Evolutionary conservation across 2,797 vertebrate genomes (phyloP).

Genomic region (Sphenodon punctatus): DNA sequence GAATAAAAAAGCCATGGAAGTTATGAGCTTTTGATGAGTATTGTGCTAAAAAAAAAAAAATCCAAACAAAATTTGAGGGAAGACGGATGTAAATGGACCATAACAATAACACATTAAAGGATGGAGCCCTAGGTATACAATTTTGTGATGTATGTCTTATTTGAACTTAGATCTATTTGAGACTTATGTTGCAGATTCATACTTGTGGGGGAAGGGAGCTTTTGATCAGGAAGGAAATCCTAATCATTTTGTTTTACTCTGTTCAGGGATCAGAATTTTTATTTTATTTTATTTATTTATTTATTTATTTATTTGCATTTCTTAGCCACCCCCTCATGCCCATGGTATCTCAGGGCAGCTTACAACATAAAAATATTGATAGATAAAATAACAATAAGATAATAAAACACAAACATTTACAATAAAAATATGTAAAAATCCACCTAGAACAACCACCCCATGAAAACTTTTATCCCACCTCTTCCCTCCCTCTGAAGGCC

Average conservation of each 20-base stretch:
- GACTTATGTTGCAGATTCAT: neutral
- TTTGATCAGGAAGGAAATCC: neutral
- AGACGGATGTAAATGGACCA: conserved; percentile 22
- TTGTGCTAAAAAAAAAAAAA: no score
- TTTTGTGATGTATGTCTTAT: conserved; percentile 3
- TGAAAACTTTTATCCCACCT: no score
- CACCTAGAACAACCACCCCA: no score
- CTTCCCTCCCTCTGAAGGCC: no score
- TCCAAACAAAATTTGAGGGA: conserved; percentile 3
- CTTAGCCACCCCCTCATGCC: no score
- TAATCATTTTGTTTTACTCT: neutral
- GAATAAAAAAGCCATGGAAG: conserved; percentile 23
- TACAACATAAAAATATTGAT: no score
- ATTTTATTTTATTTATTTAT: no score
- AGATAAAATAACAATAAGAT: no score
- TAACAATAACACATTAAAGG: conserved; percentile 34
- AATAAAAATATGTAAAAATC: no score
- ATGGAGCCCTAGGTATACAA: neutral
- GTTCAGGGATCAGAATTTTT: neutral
- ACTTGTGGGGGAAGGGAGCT: neutral
- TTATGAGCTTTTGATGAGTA: conserved; percentile 33
- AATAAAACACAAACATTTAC: no score
- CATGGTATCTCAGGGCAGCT: no score
- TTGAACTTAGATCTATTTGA: neutral
- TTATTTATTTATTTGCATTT: no score